Evolutionary conservation across 2,888 invertebrate species (phyloP).

Genomic region (Horisme vitalbata): DNA sequence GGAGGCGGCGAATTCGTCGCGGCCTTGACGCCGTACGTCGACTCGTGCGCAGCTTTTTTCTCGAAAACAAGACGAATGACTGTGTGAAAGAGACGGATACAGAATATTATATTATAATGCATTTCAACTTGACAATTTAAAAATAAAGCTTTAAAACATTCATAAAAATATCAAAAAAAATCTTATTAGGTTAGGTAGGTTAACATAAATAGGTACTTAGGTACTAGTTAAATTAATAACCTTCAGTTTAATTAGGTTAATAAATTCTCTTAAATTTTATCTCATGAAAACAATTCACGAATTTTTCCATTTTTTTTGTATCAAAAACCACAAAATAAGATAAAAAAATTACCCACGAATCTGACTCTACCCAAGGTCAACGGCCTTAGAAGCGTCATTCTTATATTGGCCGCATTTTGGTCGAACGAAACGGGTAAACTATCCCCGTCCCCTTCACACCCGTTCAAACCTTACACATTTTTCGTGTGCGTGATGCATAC

Average conservation of each 20-base stretch:
- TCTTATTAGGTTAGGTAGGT: too few species aligned
- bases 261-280: too few species aligned
- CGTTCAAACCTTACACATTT: constrained; percentile 56
- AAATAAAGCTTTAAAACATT: neutral
- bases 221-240: too few species aligned
- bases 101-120: too few species aligned
- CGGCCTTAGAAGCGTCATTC: constrained; percentile 78
- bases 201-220: too few species aligned
- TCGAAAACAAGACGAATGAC: constrained; percentile 51
- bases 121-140: constrained; percentile 15
- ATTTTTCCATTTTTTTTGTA: too few species aligned
- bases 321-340: neutral
- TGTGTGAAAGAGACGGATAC: constrained; percentile 31
- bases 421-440: constrained; percentile 64
- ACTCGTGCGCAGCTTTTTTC: constrained; percentile 58
- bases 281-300: too few species aligned
- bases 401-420: constrained; percentile 81
- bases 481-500: constrained; percentile 77
- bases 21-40: constrained; percentile 73
- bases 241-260: too few species aligned
- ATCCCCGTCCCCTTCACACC: constrained; percentile 57
- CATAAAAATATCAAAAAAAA: too few species aligned
- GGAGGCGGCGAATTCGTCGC: constrained; percentile 62
- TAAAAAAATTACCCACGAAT: constrained; percentile 32
- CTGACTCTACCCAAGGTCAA: constrained; percentile 62